phyloP scores from a whole-genome alignment of 2,113 vertebrate species.

The Muntiacus muntjak region DNA sequence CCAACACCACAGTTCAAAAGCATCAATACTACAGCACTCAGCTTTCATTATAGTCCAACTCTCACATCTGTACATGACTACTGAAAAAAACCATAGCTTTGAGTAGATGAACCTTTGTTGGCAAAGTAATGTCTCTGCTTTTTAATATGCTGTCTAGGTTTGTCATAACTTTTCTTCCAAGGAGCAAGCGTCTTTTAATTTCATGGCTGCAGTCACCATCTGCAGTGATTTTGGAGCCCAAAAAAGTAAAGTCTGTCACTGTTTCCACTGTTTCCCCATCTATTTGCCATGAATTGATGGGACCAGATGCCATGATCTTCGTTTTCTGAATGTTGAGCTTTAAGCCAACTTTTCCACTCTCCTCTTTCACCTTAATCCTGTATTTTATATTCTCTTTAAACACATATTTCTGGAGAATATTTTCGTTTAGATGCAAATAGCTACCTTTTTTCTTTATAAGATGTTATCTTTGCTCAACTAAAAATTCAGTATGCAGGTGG shows the following conservation, averaged over 20 bases:
- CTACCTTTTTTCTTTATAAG: not conserved
- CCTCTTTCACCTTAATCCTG: not conserved
- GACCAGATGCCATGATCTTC: not conserved
- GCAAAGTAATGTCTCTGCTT: not conserved
- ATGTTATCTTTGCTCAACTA: not conserved
- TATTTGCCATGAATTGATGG: not conserved
- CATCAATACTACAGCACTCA: not conserved
- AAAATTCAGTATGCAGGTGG: not conserved
- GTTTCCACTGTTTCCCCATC: not conserved
- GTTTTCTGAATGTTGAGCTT: not conserved
- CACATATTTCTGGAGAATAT: not conserved
- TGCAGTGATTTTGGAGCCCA: not conserved
- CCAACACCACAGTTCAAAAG: not conserved
- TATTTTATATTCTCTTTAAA: conserved; percentile 9
- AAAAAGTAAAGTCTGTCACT: not conserved
- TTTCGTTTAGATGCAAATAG: conserved; percentile 26
- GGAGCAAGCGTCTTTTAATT: not conserved
- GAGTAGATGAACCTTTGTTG: not conserved
- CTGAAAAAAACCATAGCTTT: not conserved
- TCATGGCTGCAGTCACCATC: not conserved
- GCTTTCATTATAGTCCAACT: not conserved
- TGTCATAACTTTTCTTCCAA: not conserved
- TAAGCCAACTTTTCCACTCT: not conserved
- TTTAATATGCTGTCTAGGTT: not conserved
- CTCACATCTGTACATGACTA: not conserved